Base-by-base conservation (phyloP, 2,113 vertebrate species). In the Microtus montanus region DNA sequence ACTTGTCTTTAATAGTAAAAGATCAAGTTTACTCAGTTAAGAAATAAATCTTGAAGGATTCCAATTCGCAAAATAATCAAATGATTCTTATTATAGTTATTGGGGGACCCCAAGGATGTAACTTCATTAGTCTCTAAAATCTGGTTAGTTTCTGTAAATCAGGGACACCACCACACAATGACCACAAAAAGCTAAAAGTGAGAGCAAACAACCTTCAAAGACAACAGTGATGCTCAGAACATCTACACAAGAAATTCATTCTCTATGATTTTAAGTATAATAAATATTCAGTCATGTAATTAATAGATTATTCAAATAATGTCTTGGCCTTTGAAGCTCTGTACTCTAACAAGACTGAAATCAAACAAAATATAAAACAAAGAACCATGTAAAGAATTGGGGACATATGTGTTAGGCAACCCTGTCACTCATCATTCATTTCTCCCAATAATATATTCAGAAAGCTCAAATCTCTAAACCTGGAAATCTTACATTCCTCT, bases 31-130 rank as follows among this genome's bases (percentile, higher is more conserved):
- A 66, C 33, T 73, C 20, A 49, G 52, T 64, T 77, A 82, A 88
- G 86, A 58, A 77, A 7, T 64, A 38, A 93, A 71, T 63, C 0
- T 14, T 83, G 14, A 68, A 20, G 28, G 77, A 73, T 89, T 77
- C 33, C 85, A 71, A 77, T 6, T n/a, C 77, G 11, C 9, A 54
- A 97, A 88, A 61, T 49, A 52, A 49, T 85, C 64, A 77, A 14
- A 75, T 74, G 7, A 33, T 38, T 82, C 73, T 90, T 24, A 58
- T n/a, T 2, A 77, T 41, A 14, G 11, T 14, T 61, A 35, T 33
- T 38, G 12, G 33, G 9, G 11, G 7, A 66, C 1, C 35, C 22
- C 1, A 1, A 2, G 33, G 6, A 24, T 52, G 1, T 19, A 80
- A 22, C 33, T 33, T 52, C 24, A 73, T 22, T 66, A 58, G 58